Conservation (phyloP, 2,888 invertebrate species). For the Eueremaeus valkanovi region DNA sequence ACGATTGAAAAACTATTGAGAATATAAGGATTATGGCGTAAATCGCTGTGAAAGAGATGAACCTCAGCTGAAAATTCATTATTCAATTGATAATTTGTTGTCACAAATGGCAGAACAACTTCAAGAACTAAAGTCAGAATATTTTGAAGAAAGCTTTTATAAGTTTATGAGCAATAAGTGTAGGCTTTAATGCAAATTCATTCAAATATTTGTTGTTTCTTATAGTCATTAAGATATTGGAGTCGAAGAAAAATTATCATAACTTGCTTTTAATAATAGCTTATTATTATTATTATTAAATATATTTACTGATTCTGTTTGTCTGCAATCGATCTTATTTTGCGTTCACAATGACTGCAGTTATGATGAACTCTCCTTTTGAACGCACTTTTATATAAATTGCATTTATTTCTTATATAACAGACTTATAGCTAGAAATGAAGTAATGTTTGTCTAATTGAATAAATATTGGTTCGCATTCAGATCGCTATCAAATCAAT, state of each 20-base stretch:
- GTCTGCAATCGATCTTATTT: not conserved
- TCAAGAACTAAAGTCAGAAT: not conserved
- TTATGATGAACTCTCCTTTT: too few relatives aligned
- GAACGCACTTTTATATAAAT: too few relatives aligned
- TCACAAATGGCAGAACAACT: not conserved
- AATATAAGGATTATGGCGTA: not conserved
- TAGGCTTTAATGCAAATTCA: conserved; percentile 22
- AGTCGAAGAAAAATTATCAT: not conserved
- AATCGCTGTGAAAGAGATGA: not conserved
- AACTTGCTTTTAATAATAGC: too few relatives aligned
- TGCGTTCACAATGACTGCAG: not conserved
- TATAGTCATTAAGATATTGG: too few relatives aligned
- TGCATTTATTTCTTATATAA: too few relatives aligned
- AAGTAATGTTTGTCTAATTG: too few relatives aligned
- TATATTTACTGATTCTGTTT: not conserved
- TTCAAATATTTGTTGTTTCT: too few relatives aligned
- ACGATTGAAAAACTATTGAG: not conserved
- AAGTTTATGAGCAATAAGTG: not conserved
- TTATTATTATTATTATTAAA: too few relatives aligned
- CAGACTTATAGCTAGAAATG: too few relatives aligned
- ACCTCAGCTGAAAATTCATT: not conserved
- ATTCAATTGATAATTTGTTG: not conserved
- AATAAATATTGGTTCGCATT: too few relatives aligned
- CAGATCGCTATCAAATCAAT: too few relatives aligned
- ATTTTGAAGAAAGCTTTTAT: not conserved